Evolutionary conservation across 2,113 vertebrate genomes (phyloP).

Genomic region (Anas platyrhynchos): DNA sequence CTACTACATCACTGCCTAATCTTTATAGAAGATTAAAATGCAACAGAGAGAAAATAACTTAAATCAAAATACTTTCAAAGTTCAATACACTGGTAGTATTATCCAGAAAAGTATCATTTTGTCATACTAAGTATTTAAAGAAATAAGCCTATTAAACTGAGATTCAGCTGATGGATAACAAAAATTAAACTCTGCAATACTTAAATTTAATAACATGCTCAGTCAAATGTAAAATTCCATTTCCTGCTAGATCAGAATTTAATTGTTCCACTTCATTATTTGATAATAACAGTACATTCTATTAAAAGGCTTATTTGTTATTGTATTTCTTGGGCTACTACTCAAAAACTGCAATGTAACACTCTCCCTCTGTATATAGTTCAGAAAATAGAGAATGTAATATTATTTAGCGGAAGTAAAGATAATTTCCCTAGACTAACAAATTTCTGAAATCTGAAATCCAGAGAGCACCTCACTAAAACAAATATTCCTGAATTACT

Average conservation of each 20-base stretch:
- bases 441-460: not conserved
- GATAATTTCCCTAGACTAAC: not conserved
- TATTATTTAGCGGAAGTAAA: not conserved
- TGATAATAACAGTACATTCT: slow-evolving; percentile 8
- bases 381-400: not conserved
- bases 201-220: slow-evolving; percentile 54
- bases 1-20: not conserved
- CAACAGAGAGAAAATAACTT: not conserved
- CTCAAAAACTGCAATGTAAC: not conserved
- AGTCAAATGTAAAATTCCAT: slow-evolving; percentile 62
- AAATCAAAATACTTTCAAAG: not conserved
- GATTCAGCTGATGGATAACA: slow-evolving; percentile 28
- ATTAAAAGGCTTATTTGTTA: slow-evolving; percentile 33
- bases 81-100: not conserved
- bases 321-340: not conserved
- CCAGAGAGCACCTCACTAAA: not conserved
- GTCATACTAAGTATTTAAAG: not conserved
- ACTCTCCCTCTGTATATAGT: not conserved
- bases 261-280: slow-evolving; percentile 61
- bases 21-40: not conserved
- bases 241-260: slow-evolving; percentile 46
- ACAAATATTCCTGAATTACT: not conserved
- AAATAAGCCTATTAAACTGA: slow-evolving; percentile 44
- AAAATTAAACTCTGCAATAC: slow-evolving; percentile 11
- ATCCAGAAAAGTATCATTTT: not conserved